Base-by-base conservation (phyloP, 2,797 vertebrate genomes). In the Pseudochromis fuscus region DNA sequence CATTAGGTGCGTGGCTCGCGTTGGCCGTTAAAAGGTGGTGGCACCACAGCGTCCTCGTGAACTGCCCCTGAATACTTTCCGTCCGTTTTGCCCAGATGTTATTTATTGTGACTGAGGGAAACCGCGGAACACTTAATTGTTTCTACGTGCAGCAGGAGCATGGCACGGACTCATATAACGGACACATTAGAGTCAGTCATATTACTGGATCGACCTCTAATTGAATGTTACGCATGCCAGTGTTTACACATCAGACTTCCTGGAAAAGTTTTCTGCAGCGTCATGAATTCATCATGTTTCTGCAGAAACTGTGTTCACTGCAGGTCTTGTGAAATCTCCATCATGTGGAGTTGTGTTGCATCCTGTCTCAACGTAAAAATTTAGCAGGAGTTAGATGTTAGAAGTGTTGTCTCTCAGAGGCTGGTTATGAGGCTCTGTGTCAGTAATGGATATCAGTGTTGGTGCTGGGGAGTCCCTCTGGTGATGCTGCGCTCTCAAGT, bases 41-140 rank as follows among this genome's bases (percentile, higher is more conserved):
- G 79, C 81, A 83, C 75, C 83, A 25, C 61, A n/a, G 27, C 45
- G 70, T 75, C 77, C 59, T 67, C 42, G 35, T 60, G 50, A 78
- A 78, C 19, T 73, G 49, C 19, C 67, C 58, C 35, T 53, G 33
- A 81, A 64, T 72, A 82, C 59, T 80, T 83, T 79, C 62, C 73
- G 23, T 46, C 61, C 16, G 16, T 21, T 40, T 13, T 72, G 28
- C 48, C 62, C 77, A 81, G 9, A 75, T 76, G 76, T 53, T 33
- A 56, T 76, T 74, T 71, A 72, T 82, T 68, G 40, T 71, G 79
- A 79, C 74, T 49, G 49, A 31, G 56, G 59, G 52, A 66, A 74
- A 51, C 79, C 61, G 33, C 72, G 31, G 60, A 30, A 50, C 19
- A 5, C 61, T 64, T 83, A 57, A 83, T 85, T 75, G 65, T 64